Evolutionary conservation across 2,113 vertebrate species (phyloP).

Genomic region (Perognathus longimembris): DNA sequence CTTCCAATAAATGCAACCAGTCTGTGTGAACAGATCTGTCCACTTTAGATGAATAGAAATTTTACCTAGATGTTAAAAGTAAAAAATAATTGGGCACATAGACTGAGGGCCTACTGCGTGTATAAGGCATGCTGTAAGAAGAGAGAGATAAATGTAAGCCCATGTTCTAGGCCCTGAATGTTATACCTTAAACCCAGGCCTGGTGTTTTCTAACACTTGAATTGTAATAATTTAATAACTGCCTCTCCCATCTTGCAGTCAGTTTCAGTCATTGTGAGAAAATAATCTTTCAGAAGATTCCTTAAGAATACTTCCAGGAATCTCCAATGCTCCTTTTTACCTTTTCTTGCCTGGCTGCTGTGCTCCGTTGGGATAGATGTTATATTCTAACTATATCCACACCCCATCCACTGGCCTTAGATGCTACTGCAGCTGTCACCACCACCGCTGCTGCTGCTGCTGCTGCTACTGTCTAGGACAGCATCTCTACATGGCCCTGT

Average conservation of each 20-base stretch:
- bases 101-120: not conserved
- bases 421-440: too few relatives aligned
- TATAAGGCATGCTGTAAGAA: not conserved
- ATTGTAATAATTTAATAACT: not conserved
- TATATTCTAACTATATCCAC: not conserved
- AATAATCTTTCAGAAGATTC: not conserved
- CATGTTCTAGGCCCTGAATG: accelerated
- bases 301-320: not conserved
- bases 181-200: not conserved
- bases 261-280: not conserved
- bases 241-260: not conserved
- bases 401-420: not conserved
- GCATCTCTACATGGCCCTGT: not conserved
- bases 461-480: not conserved
- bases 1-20: constrained; percentile 14
- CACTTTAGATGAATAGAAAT: not conserved
- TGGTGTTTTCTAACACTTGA: not conserved
- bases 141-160: not conserved
- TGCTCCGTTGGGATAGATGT: not conserved
- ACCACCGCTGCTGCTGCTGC: not conserved
- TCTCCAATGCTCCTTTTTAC: not conserved
- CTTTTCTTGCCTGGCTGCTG: not conserved
- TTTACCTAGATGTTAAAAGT: not conserved
- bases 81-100: not conserved
- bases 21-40: not conserved